Evolutionary conservation across 1,140 invertebrate species (phyloP).

Genomic region (Pachypeltis micranthus): DNA sequence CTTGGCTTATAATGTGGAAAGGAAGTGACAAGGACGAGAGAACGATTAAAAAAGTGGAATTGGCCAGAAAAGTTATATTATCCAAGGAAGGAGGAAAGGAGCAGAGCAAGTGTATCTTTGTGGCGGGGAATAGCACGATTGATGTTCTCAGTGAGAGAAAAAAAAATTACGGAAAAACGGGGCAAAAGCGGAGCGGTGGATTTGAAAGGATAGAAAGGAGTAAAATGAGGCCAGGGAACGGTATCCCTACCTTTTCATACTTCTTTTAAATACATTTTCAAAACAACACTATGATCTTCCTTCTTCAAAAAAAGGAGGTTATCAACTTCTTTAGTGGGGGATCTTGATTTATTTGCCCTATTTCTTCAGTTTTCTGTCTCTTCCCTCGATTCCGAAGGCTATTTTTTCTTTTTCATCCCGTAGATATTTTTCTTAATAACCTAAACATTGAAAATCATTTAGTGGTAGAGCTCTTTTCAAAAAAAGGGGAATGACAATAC

Average conservation of each 20-base stretch:
- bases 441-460: conserved; percentile 16
- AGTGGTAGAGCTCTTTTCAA: conserved; percentile 1
- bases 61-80: no score
- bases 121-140: not conserved
- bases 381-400: conserved; percentile 1
- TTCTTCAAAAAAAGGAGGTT: conserved; percentile 9
- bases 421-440: conserved; percentile 8
- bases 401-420: conserved; percentile 12
- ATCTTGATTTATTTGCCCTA: conserved; percentile 6
- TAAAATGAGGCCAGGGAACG: not conserved
- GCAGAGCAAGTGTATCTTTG: not conserved
- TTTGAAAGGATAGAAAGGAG: not conserved
- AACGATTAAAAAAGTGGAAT: not conserved
- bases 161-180: no score
- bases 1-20: not conserved
- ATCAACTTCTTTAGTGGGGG: not conserved
- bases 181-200: no score
- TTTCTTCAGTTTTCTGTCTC: conserved; percentile 7
- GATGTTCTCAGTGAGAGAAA: not conserved
- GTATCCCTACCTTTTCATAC: conserved; percentile 6
- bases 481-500: not conserved
- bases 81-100: not conserved
- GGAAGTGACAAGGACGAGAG: not conserved
- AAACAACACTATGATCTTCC: not conserved
- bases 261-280: conserved; percentile 1